These are phyloP conservation scores for Prolemur simus DNA, from an alignment of 2,113 vertebrate genomes.

Conservation along the genomic window DNA sequence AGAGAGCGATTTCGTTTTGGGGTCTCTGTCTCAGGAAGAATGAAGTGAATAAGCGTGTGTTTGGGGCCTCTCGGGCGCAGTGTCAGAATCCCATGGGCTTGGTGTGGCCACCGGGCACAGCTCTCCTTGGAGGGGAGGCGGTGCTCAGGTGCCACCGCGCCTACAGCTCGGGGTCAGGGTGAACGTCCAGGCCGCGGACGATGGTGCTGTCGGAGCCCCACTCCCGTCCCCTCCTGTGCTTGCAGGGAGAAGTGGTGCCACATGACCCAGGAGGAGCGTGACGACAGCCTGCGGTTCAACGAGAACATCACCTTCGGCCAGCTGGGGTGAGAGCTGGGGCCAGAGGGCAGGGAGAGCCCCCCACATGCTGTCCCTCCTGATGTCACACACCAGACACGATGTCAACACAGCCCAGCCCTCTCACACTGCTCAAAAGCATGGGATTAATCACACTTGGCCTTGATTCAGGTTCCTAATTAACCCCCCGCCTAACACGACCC, in stretches of 20 bases:
- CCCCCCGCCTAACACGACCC: fast-evolving
- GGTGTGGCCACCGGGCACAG: not conserved
- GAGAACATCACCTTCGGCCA: slow-evolving; percentile 99
- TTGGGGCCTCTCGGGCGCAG: no score
- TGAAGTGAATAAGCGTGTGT: no score
- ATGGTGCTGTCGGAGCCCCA: not conserved
- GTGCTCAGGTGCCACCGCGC: fast-evolving
- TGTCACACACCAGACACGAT: not conserved
- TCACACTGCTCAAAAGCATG: not conserved
- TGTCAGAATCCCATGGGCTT: not conserved
- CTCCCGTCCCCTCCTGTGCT: slow-evolving; percentile 33
- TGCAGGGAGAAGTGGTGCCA: slow-evolving; percentile 98
- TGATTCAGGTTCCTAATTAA: fast-evolving
- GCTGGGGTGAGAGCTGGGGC: slow-evolving; percentile 88
- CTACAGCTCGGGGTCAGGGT: not conserved
- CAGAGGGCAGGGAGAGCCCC: not conserved
- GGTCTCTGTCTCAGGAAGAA: no score
- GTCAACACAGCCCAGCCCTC: not conserved
- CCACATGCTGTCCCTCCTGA: not conserved
- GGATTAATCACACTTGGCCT: fast-evolving
- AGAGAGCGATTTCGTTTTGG: fast-evolving
- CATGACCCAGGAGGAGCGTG: slow-evolving; percentile 96
- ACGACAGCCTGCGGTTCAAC: slow-evolving; percentile 94
- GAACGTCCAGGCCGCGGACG: not conserved
- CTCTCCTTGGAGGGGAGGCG: not conserved